Evolutionary conservation across 2,113 vertebrate species (phyloP).

Genomic region (Siniperca chuatsi): DNA sequence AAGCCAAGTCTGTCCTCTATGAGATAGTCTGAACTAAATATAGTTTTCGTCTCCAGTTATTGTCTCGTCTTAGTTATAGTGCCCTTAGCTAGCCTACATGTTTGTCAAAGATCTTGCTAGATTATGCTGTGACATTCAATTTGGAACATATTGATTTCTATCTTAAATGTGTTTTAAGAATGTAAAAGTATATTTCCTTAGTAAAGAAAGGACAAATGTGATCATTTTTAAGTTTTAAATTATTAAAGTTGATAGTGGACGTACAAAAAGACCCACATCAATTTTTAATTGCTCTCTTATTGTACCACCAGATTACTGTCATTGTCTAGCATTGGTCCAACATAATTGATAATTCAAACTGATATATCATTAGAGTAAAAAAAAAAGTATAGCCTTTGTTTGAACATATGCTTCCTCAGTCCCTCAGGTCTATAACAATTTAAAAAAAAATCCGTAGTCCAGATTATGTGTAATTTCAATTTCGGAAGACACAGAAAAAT

Average conservation of each 20-base stretch:
- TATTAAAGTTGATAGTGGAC: not conserved
- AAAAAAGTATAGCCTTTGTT: not conserved
- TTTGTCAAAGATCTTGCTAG: not conserved
- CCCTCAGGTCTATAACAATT: not conserved
- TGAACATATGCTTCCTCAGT: not conserved
- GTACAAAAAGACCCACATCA: not conserved
- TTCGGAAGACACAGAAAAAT: too few species aligned
- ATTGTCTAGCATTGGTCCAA: not conserved
- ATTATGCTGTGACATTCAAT: not conserved
- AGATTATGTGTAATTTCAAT: too few species aligned
- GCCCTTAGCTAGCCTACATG: not conserved
- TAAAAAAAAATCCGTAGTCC: too few species aligned
- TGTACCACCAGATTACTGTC: not conserved
- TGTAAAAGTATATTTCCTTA: not conserved
- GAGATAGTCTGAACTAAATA: not conserved
- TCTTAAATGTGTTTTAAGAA: not conserved
- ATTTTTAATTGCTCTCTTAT: not conserved
- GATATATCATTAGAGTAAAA: not conserved
- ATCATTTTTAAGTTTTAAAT: too few species aligned
- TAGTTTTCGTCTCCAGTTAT: not conserved
- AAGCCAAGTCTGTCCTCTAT: not conserved
- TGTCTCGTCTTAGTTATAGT: too few species aligned
- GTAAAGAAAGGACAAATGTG: too few species aligned
- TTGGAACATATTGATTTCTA: not conserved
- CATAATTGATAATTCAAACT: not conserved